Conservation (phyloP, 2,797 vertebrate genomes). For the Buphagus erythrorhynchus region DNA sequence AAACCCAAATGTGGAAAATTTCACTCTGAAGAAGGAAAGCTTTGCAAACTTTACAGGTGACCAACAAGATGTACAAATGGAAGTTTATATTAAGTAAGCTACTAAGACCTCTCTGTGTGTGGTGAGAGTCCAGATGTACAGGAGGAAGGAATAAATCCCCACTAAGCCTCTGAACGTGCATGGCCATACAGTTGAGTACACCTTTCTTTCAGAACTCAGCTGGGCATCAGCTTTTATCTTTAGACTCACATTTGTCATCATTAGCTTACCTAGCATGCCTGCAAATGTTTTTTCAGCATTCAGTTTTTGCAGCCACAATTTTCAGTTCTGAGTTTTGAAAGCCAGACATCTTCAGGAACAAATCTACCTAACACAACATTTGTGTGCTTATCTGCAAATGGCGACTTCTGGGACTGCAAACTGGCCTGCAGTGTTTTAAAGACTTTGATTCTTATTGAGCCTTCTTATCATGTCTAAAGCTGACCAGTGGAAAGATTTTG, state of each 20-base stretch:
- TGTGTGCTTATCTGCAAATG: background rate
- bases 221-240: background rate
- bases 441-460: background rate
- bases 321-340: background rate
- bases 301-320: background rate
- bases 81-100: background rate
- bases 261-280: background rate
- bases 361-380: background rate
- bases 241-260: background rate
- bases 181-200: background rate
- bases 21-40: conserved; percentile 3
- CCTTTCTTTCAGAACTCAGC: background rate
- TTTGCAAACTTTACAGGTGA: background rate
- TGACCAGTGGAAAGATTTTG: background rate
- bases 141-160: background rate
- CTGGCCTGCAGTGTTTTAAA: background rate
- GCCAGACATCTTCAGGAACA: background rate
- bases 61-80: background rate
- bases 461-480: background rate
- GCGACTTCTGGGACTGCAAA: background rate
- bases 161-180: background rate
- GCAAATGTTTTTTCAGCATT: background rate
- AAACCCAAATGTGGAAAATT: conserved; percentile 10
- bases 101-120: background rate
- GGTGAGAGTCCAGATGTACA: background rate